Evolutionary conservation across 2,797 vertebrate genomes (phyloP), one percentile per base, ranked within the genome.

Genomic region (Molothrus aeneus): DNA sequence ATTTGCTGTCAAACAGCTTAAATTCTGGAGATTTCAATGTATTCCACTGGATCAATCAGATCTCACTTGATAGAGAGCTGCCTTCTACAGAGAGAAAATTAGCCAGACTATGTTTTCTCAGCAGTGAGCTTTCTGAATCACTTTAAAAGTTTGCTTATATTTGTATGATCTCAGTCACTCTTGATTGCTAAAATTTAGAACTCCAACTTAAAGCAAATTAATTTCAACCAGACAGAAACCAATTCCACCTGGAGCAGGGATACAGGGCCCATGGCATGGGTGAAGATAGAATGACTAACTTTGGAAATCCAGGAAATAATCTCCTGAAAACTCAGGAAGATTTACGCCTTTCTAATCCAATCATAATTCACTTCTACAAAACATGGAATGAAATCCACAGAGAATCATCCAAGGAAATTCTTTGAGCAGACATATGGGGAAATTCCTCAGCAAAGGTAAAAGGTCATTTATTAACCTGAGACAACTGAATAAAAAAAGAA

Each of bases 361-460:
- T 96, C 72, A 72, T 95, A 96, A 96, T 83, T 97, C 93, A 96
- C 85, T 91, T 82, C 50, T 78, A 86, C 75, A 83, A 85, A 97
- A 96, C 89, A 83, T 63, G 77, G 74, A 96, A 80, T 74, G 84
- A 97, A 96, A 82, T 73, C 94, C 89, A 85, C 69, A 63, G 84
- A 94, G 95, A 96, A 95, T 90, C 68, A 88, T 64, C 88, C 79
- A 95, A 74, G 95, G 84, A 93, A 95, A 97, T 96, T 90, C 91
- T 93, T 94, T 80, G 88, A 96, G 90, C 86, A 94, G 92, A 94
- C 80, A 91, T 90, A 88, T 74, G 92, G 70, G 80, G 70, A 92
- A 96, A 97, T 97, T 97, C 92, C 82, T 97, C 79, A 69, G 65
- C 59, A 74, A 94, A 97, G 91, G 90, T 96, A 95, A 97, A 96